A percentile compares a stretch with the other conserved stretches of the same genome.
Evolutionary conservation across 2,113 vertebrate genomes (phyloP).

Genomic region (Erythrocercus mccallii): DNA sequence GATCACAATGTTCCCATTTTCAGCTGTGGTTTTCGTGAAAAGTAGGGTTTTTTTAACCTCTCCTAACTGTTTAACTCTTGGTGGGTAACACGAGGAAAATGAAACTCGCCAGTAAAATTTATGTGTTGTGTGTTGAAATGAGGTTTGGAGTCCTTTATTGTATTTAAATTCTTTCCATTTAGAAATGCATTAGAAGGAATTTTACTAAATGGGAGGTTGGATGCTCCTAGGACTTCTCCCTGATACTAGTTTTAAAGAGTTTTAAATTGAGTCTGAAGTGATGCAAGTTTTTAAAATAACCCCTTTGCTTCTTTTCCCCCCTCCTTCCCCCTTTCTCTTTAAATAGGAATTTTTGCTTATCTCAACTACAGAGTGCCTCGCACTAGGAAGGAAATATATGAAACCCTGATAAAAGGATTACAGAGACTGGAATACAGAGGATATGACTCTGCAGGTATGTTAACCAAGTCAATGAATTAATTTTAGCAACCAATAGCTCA

Average conservation of each 20-base stretch:
- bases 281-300: background rate
- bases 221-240: background rate
- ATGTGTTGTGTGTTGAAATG: background rate
- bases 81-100: background rate
- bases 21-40: conserved; percentile 30
- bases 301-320: background rate
- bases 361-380: conserved; percentile 93
- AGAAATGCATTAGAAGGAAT: background rate
- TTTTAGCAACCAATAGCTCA: background rate
- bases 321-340: background rate
- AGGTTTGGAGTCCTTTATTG: background rate
- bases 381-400: conserved; percentile 91
- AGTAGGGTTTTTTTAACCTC: background rate
- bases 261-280: background rate
- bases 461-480: background rate
- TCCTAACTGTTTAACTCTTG: conserved; percentile 24
- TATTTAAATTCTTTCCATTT: background rate
- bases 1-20: conserved; percentile 58
- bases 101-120: background rate
- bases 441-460: conserved; percentile 94
- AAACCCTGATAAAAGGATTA: conserved; percentile 90
- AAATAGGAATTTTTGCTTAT: conserved; percentile 94
- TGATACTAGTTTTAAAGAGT: background rate
- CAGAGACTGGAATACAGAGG: conserved; percentile 96
- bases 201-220: background rate